Evolutionary conservation across 2,888 invertebrate species (phyloP).

Genomic region (Lochmaea capreae): DNA sequence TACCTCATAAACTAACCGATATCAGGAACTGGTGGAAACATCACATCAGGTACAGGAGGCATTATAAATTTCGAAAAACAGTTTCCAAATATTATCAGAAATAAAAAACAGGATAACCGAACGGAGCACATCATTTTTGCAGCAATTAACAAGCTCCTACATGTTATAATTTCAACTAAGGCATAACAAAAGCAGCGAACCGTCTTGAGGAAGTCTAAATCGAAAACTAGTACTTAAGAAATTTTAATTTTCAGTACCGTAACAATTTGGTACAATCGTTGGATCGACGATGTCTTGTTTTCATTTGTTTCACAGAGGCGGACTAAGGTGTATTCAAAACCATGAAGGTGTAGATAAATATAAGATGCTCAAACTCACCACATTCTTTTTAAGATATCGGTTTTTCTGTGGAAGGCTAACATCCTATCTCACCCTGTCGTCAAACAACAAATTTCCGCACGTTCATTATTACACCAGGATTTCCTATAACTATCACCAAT

Average conservation of each 20-base stretch:
- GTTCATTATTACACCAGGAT: too few relatives aligned
- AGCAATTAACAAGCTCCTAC: neutral
- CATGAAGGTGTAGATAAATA: too few relatives aligned
- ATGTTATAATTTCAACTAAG: neutral
- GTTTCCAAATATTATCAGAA: slow-evolving; percentile 11
- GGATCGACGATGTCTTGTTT: slow-evolving; percentile 12
- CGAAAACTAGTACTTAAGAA: slow-evolving; percentile 37
- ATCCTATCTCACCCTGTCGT: too few relatives aligned
- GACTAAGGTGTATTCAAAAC: neutral
- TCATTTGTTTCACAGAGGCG: slow-evolving; percentile 3
- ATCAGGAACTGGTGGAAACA: slow-evolving; percentile 66
- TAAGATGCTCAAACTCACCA: too few relatives aligned
- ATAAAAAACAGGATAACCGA: slow-evolving; percentile 34
- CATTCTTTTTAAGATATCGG: too few relatives aligned
- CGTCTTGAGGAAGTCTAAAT: slow-evolving; percentile 44
- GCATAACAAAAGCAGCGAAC: slow-evolving; percentile 28
- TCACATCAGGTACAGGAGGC: slow-evolving; percentile 64
- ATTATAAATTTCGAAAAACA: slow-evolving; percentile 55
- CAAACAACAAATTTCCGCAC: too few relatives aligned
- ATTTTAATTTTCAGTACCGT: slow-evolving; percentile 29
- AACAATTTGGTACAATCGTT: slow-evolving; percentile 11
- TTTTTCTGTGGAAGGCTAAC: too few relatives aligned
- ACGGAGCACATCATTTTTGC: slow-evolving; percentile 35
- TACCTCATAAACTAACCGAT: slow-evolving; percentile 59
- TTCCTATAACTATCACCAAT: too few relatives aligned